Conservation (phyloP, 2,797 vertebrate species). For the Benthosema pterotum region DNA sequence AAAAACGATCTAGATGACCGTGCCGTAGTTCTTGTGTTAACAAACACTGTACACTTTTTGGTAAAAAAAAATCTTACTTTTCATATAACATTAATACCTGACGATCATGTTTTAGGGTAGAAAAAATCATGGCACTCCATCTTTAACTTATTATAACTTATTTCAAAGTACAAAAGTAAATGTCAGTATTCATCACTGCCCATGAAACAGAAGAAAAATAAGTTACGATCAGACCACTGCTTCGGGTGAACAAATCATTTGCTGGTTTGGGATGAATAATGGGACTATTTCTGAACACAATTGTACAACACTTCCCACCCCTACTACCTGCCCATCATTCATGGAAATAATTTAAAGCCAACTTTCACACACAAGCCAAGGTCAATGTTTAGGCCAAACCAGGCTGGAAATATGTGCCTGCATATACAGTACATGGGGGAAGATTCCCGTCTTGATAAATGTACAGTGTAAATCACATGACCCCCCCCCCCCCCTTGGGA, state of each 20-base stretch:
- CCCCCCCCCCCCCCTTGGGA: conserved; percentile 24
- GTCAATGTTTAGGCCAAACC: conserved; percentile 48
- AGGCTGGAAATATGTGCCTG: conserved; percentile 36
- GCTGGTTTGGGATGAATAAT: conserved; percentile 45
- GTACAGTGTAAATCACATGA: conserved; percentile 41
- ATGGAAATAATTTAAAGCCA: conserved; percentile 9
- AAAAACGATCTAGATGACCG: too few species aligned
- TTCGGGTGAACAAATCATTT: conserved; percentile 31
- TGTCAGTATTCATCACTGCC: conserved; percentile 34
- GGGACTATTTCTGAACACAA: not conserved
- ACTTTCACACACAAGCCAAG: conserved; percentile 40
- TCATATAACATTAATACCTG: too few species aligned
- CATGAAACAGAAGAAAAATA: conserved; percentile 41
- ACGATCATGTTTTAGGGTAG: too few species aligned
- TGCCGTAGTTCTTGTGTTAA: too few species aligned
- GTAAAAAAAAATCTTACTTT: too few species aligned
- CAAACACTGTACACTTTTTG: too few species aligned
- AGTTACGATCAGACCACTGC: conserved; percentile 5
- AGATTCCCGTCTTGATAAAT: conserved; percentile 32
- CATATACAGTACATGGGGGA: conserved; percentile 17
- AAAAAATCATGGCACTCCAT: too few species aligned
- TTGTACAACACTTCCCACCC: conserved; percentile 1
- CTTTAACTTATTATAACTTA: too few species aligned
- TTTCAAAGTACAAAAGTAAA: conserved; percentile 15
- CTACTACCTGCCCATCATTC: conserved; percentile 1